phyloP scores from a whole-genome alignment of 1,140 invertebrate genomes.

The Drosophila parabipectinata region DNA sequence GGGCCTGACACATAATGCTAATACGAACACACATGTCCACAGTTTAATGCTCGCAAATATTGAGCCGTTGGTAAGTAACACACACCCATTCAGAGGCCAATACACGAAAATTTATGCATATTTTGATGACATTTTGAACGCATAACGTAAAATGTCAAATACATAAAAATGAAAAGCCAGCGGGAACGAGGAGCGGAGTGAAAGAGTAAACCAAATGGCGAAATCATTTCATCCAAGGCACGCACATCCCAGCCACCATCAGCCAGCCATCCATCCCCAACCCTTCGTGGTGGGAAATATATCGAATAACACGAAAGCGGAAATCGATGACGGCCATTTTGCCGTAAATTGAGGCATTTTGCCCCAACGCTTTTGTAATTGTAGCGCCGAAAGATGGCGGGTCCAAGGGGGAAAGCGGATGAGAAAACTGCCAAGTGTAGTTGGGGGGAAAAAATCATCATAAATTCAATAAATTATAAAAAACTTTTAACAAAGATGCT shows the following conservation, averaged over 20 bases:
- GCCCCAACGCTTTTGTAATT: conserved; percentile 71
- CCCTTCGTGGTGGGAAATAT: conserved; percentile 18
- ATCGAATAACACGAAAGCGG: conserved; percentile 69
- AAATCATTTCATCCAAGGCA: conserved; percentile 70
- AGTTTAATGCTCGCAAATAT: conserved; percentile 75
- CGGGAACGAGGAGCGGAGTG: conserved; percentile 33
- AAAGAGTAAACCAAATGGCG: conserved; percentile 65
- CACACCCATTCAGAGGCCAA: conserved; percentile 8
- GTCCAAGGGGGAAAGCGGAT: background rate
- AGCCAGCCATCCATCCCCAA: background rate
- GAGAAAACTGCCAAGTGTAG: conserved; percentile 11
- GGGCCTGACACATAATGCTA: conserved; percentile 73
- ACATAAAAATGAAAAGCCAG: conserved; percentile 66
- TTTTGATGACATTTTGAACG: conserved; percentile 74
- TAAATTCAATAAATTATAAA: background rate
- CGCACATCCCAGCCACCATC: conserved; percentile 25
- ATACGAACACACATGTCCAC: conserved; percentile 46
- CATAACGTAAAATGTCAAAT: conserved; percentile 75
- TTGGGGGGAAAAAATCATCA: background rate
- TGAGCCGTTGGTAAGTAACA: conserved; percentile 42
- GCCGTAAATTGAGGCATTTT: conserved; percentile 79
- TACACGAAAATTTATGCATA: conserved; percentile 61
- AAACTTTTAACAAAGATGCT: background rate
- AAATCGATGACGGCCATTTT: conserved; percentile 81
- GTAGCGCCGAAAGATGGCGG: conserved; percentile 47